Conservation (phyloP, 2,888 invertebrate genomes). For the Bellardia pandia region DNA sequence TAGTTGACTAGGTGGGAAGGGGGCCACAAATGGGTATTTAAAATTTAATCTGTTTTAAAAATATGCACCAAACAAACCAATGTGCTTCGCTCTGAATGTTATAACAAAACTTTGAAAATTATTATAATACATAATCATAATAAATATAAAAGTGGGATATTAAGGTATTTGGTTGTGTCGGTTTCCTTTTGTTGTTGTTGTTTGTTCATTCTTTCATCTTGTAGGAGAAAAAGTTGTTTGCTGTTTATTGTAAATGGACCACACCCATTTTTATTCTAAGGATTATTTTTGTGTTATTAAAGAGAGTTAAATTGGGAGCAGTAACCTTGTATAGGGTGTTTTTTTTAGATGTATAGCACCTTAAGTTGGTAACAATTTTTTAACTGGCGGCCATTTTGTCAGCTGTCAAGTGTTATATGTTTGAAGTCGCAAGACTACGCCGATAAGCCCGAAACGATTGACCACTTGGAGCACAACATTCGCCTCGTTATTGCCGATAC, state of each 20-base stretch:
- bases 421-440: too few species aligned
- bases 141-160: conserved; percentile 33
- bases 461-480: too few species aligned
- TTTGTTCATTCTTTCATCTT: conserved; percentile 29
- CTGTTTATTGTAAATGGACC: conserved; percentile 55
- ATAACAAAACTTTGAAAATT: conserved; percentile 36
- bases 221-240: conserved; percentile 10
- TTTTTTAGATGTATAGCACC: too few species aligned
- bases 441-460: too few species aligned
- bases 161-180: conserved; percentile 37
- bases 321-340: conserved; percentile 45
- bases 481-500: too few species aligned
- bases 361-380: too few species aligned
- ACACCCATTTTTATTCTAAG: conserved; percentile 68
- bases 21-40: conserved; percentile 12
- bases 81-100: background rate
- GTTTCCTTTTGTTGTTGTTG: background rate
- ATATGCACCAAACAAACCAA: conserved; percentile 17
- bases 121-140: conserved; percentile 30
- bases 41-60: conserved; percentile 23
- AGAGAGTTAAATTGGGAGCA: conserved; percentile 63
- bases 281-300: conserved; percentile 52
- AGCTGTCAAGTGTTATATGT: too few species aligned
- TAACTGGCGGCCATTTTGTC: too few species aligned
- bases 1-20: background rate